Conservation (phyloP, 2,113 vertebrate species). For the Nipponia nippon region DNA sequence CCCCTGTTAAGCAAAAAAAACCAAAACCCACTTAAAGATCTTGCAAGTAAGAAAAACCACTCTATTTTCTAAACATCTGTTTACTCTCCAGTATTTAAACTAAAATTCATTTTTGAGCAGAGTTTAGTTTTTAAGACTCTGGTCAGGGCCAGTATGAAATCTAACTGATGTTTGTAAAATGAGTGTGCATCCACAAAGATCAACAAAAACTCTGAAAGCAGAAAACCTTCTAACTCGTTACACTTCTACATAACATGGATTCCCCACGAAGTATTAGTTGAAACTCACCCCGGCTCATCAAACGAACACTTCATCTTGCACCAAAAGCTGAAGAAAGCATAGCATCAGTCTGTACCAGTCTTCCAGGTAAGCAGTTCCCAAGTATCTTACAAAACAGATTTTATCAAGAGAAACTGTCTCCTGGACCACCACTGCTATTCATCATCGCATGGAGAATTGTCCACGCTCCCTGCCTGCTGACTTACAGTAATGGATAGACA, state of each 20-base stretch:
- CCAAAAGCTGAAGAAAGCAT: not conserved
- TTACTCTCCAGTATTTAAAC: not conserved
- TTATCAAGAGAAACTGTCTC: not conserved
- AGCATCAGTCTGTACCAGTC: not conserved
- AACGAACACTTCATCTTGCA: not conserved
- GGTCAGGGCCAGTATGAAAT: not conserved
- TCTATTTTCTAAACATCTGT: not conserved
- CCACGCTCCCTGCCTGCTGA: not conserved
- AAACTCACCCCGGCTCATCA: not conserved
- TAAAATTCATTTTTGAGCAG: not conserved
- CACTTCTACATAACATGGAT: not conserved
- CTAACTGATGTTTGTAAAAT: not conserved
- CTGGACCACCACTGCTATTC: not conserved
- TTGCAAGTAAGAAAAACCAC: not conserved
- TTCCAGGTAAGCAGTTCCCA: not conserved
- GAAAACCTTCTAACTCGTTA: not conserved
- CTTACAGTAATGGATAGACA: not conserved
- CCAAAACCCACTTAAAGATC: not conserved
- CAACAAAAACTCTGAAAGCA: not conserved
- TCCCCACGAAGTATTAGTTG: fast-evolving
- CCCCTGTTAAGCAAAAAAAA: constrained; percentile 74
- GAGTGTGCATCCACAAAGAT: not conserved
- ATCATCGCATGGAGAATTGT: not conserved
- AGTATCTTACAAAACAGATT: not conserved
- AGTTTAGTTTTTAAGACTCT: not conserved